These are phyloP conservation scores for Stictonetta naevosa DNA, from an alignment of 2,113 vertebrate species.

Conservation along the genomic window DNA sequence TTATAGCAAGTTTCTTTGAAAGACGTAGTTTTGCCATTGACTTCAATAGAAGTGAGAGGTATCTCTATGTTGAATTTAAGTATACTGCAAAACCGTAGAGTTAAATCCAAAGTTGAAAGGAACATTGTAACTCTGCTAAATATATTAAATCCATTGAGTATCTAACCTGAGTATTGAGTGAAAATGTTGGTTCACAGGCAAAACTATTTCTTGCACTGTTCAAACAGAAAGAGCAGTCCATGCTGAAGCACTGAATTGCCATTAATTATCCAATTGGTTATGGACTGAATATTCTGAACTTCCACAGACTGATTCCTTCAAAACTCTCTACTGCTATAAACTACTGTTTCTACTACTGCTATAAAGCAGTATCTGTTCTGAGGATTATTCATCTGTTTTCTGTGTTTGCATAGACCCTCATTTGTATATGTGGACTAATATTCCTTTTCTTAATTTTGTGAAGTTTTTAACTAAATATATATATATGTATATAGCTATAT, in stretches of 20 bases:
- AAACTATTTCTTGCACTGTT: background rate
- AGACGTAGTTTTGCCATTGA: background rate
- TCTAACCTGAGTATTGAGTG: background rate
- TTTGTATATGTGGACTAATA: background rate
- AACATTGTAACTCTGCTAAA: background rate
- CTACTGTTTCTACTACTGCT: too few relatives aligned
- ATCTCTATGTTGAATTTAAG: background rate
- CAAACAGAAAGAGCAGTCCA: background rate
- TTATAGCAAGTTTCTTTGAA: background rate
- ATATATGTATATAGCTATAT: too few relatives aligned
- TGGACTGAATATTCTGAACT: background rate
- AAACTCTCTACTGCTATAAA: background rate
- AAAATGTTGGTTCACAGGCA: background rate
- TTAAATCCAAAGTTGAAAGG: background rate
- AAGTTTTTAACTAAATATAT: background rate
- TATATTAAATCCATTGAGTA: background rate
- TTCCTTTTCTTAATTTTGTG: background rate
- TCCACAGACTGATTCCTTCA: background rate
- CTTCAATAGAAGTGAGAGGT: background rate
- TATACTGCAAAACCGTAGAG: background rate
- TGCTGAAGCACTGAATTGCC: background rate
- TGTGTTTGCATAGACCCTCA: background rate
- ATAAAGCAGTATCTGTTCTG: background rate
- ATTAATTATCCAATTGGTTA: background rate
- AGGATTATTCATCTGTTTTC: background rate